These are phyloP conservation scores for Epizoanthus stellaris DNA, from an alignment of 92 coral and sea anemone species.

Conservation along the genomic window DNA sequence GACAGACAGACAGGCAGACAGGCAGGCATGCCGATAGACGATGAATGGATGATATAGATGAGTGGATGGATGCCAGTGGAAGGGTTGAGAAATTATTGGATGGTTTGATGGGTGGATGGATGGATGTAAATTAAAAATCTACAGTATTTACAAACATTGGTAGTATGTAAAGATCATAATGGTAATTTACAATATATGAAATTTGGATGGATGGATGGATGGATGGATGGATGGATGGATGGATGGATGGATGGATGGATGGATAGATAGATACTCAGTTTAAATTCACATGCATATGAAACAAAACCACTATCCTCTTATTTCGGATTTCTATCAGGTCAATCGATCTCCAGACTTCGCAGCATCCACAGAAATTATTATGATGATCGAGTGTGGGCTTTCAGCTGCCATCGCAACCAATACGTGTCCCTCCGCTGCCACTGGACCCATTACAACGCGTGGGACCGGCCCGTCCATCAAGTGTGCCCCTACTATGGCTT, in stretches of 20 bases:
- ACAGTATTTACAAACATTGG: too few species aligned
- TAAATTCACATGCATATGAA: not conserved
- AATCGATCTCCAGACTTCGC: constrained; percentile 10
- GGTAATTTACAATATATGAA: too few species aligned
- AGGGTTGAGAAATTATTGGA: too few species aligned
- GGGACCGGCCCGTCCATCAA: not conserved
- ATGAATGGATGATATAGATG: too few species aligned
- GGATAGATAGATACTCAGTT: not conserved
- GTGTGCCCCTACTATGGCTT: not conserved
- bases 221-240: too few species aligned
- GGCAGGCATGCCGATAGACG: too few species aligned
- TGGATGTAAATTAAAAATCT: too few species aligned
- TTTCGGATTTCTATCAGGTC: constrained; percentile 7
- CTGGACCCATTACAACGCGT: constrained; percentile 15
- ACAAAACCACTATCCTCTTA: not conserved
- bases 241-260: not conserved
- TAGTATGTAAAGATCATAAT: too few species aligned
- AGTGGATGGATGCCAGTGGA: too few species aligned
- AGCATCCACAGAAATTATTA: constrained; percentile 31
- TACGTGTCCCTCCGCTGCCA: not conserved
- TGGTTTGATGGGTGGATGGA: too few species aligned
- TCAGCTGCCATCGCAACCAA: not conserved
- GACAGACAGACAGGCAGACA: too few species aligned
- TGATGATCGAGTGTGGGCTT: constrained; percentile 44
- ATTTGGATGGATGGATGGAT: too few species aligned